phyloP scores from a whole-genome alignment of 1,140 invertebrate species.

The Neodiprion lecontei region DNA sequence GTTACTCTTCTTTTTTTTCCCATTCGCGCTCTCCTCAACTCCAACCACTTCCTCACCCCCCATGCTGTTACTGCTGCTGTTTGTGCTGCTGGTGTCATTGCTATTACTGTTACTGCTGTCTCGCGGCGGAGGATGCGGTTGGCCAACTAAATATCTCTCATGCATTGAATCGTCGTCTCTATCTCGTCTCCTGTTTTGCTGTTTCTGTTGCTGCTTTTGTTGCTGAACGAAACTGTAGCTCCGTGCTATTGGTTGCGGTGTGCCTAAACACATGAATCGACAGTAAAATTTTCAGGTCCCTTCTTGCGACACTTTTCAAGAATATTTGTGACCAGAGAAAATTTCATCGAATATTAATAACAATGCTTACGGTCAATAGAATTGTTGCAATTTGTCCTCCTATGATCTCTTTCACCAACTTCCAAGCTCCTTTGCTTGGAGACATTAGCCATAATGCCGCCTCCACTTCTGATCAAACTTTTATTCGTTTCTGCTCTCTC shows the following conservation, averaged over 20 bases:
- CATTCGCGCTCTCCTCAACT: constrained; percentile 42
- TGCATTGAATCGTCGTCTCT: constrained; percentile 81
- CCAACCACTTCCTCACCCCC: constrained; percentile 46
- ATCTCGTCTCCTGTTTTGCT: constrained; percentile 57
- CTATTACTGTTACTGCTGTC: constrained; percentile 52
- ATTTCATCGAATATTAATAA: background rate
- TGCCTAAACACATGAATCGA: constrained; percentile 29
- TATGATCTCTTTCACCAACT: constrained; percentile 48
- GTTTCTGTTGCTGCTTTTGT: constrained; percentile 63
- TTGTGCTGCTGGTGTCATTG: constrained; percentile 53
- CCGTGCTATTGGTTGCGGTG: constrained; percentile 62
- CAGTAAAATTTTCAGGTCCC: background rate
- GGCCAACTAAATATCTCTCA: constrained; percentile 74
- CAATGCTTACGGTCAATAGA: constrained; percentile 49
- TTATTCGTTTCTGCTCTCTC: constrained; percentile 48
- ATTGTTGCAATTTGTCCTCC: constrained; percentile 52
- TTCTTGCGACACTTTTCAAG: background rate
- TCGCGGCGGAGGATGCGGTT: constrained; percentile 47
- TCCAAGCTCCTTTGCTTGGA: constrained; percentile 62
- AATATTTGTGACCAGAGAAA: background rate
- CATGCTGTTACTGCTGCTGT: constrained; percentile 52
- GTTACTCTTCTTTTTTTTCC: constrained; percentile 56
- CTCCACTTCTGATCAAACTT: constrained; percentile 38
- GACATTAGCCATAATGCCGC: constrained; percentile 36
- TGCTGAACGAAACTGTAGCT: constrained; percentile 79